These are phyloP conservation scores for Propsilocerus akamusi DNA, from an alignment of 1,140 invertebrate species.

Conservation along the genomic window DNA sequence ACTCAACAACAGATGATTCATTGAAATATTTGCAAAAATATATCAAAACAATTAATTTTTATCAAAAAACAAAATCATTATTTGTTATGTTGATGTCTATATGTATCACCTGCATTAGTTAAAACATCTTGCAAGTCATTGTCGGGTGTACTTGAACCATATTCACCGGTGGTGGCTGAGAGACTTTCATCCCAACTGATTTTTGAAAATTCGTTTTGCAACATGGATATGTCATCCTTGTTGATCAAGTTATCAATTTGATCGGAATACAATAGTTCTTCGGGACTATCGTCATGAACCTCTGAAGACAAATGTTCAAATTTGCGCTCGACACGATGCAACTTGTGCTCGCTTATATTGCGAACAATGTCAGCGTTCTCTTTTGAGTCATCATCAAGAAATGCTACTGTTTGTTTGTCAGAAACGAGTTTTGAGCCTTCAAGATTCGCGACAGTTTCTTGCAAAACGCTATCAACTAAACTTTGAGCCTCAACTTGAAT, in stretches of 20 bases:
- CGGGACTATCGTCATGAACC: conserved; percentile 14
- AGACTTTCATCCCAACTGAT: conserved; percentile 24
- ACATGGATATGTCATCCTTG: conserved; percentile 20
- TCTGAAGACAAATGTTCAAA: conserved; percentile 34
- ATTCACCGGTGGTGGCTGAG: conserved; percentile 21
- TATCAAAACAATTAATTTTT: no score
- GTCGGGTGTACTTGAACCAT: conserved; percentile 21
- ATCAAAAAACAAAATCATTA: no score
- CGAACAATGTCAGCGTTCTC: conserved; percentile 8
- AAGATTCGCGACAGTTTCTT: background rate
- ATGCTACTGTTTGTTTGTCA: background rate
- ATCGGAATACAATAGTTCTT: conserved; percentile 16
- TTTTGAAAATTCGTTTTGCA: conserved; percentile 23
- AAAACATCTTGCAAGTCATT: conserved; percentile 22
- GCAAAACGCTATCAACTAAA: background rate
- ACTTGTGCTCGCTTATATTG: conserved; percentile 20
- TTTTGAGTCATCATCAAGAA: background rate
- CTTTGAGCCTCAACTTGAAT: background rate
- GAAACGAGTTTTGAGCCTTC: background rate
- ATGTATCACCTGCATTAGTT: conserved; percentile 13
- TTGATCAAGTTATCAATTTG: conserved; percentile 16
- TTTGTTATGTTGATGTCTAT: background rate
- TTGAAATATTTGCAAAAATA: no score
- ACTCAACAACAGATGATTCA: no score
- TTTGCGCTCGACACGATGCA: conserved; percentile 30